Evolutionary conservation across 2,888 invertebrate genomes (phyloP).

Genomic region (Terebella lapidaria): DNA sequence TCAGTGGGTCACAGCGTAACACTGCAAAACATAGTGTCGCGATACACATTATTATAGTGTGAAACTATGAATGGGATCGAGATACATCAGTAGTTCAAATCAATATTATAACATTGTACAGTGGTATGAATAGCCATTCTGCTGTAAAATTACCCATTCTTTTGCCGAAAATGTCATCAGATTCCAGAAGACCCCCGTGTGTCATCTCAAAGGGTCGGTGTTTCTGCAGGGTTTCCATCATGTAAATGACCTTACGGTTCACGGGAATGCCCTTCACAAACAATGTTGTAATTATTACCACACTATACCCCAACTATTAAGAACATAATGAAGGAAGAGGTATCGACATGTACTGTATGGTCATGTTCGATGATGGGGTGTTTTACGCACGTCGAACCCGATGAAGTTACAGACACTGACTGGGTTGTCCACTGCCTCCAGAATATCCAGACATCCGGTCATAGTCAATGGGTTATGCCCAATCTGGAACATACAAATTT

Average conservation of each 20-base stretch:
- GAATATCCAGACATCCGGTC: conserved; percentile 45
- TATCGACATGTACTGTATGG: background rate
- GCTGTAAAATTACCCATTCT: conserved; percentile 40
- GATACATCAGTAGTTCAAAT: too few relatives aligned
- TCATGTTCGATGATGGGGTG: background rate
- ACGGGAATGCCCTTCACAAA: conserved; percentile 49
- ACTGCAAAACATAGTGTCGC: too few relatives aligned
- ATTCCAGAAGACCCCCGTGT: conserved; percentile 41
- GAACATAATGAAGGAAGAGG: too few relatives aligned
- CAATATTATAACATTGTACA: too few relatives aligned
- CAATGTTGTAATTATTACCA: too few relatives aligned
- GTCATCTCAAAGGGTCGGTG: conserved; percentile 32
- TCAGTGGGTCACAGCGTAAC: conserved; percentile 43
- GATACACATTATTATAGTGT: too few relatives aligned
- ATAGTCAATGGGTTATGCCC: conserved; percentile 47
- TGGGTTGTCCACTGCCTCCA: conserved; percentile 33
- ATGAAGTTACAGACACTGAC: conserved; percentile 30
- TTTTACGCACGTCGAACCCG: conserved; percentile 34
- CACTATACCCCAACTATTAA: too few relatives aligned
- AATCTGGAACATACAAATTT: conserved; percentile 30
- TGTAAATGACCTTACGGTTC: conserved; percentile 37
- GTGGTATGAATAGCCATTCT: too few relatives aligned
- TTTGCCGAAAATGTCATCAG: conserved; percentile 42
- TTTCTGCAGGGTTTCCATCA: conserved; percentile 36
- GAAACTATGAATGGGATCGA: too few relatives aligned